Evolutionary conservation across 2,113 vertebrate genomes (phyloP), one percentile per base, ranked within the genome.

Genomic region (Anarhynchus alexandrinus): DNA sequence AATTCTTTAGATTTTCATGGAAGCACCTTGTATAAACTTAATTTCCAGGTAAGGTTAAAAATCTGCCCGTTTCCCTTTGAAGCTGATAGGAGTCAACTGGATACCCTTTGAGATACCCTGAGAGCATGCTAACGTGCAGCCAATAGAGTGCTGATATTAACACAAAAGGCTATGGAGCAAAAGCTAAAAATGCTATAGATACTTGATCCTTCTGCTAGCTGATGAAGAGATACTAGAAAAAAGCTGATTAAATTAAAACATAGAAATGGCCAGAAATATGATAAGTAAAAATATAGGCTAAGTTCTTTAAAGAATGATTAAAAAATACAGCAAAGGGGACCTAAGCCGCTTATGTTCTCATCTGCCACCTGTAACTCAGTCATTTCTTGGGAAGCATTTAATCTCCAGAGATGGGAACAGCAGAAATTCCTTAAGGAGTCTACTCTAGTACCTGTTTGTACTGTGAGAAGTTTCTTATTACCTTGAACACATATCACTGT

Each of bases 41-140:
- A 36, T 82, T 89, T 57, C 36, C 16, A 58, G 42, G 9, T 59
- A 67, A 59, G 9, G 22, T 74, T 76, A 78, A 81, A 40, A 54
- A 59, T 22, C 30, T 73, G 4, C 9, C 45, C 9, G 6, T 69
- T 70, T 73, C 29, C 11, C 25, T 34, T 6, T 72, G n/a, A 84
- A n/a, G 34, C 15, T 66, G 32, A 30, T 32, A 74, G 18, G 7
- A 83, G 34, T 55, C 36, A 55, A 51, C 5, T 32, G 22, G 14
- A 22, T 42, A 45, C 8, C 12, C 7, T 76, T 34, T 52, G 34
- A 76, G 47, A 15, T 52, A 52, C 0, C 0, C 52, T 58, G 26
- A 49, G 34, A 58, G 7, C 1, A 1, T 59, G 59, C 20, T 58
- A 34, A 23, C 0, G 0, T 72, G 57, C 32, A 83, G 61, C 32